A percentile compares a stretch with the other conserved stretches of the same genome.
These are phyloP conservation scores for Brachypteracias leptosomus DNA, from an alignment of 2,113 vertebrate species.

Conservation along the genomic window DNA sequence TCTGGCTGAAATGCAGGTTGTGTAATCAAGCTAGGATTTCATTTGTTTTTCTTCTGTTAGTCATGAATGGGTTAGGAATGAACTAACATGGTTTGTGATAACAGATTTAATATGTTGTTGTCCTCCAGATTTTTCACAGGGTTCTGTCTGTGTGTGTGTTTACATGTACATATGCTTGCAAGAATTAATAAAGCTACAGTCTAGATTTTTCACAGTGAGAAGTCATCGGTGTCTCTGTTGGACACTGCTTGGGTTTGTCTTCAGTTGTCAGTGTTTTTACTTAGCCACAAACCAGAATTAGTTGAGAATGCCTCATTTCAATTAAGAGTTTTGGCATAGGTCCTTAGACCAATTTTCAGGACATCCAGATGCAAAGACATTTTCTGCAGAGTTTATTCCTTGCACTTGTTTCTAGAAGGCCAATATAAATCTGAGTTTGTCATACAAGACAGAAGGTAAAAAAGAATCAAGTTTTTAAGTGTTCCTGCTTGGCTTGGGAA, in stretches of 20 bases:
- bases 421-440: background rate
- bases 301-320: background rate
- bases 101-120: slow-evolving; percentile 7
- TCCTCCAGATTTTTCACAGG: background rate
- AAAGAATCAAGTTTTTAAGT: background rate
- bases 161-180: background rate
- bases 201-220: background rate
- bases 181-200: background rate
- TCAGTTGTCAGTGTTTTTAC: background rate
- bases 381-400: background rate
- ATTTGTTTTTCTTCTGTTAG: background rate
- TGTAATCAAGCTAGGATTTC: slow-evolving; percentile 2
- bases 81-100: background rate
- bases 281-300: background rate
- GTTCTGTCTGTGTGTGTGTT: background rate
- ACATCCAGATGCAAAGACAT: background rate
- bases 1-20: background rate
- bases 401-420: background rate
- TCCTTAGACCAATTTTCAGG: background rate
- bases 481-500: background rate
- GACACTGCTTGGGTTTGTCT: background rate
- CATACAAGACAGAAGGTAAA: background rate
- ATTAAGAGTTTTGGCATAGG: background rate
- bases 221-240: background rate
- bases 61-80: slow-evolving; percentile 32